Conservation (phyloP, 1,140 invertebrate genomes). For the Cyclina sinensis region DNA sequence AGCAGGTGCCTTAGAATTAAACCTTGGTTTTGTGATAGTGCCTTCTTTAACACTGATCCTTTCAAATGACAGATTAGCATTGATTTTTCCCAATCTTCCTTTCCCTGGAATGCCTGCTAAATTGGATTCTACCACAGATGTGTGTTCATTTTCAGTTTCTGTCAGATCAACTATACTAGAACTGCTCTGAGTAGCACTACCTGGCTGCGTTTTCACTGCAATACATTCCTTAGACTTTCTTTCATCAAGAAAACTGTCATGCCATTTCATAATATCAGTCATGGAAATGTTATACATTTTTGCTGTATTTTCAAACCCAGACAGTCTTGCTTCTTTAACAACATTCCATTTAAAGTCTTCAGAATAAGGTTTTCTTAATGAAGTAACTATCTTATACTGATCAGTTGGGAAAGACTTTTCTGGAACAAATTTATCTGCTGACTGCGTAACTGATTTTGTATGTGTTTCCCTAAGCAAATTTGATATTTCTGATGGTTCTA, state of each 20-base stretch:
- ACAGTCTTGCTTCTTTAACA: conserved; percentile 54
- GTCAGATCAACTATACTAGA: neutral
- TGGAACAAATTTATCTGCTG: neutral
- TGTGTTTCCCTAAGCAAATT: neutral
- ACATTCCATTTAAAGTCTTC: conserved; percentile 44
- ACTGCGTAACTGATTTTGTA: neutral
- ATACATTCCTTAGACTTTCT: neutral
- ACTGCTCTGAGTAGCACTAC: neutral
- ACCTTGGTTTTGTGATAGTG: conserved; percentile 36
- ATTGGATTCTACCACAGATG: neutral
- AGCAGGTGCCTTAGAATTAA: neutral
- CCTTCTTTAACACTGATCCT: conserved; percentile 30
- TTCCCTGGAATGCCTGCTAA: neutral
- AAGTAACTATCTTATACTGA: neutral
- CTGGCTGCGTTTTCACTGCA: neutral
- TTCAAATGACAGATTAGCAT: conserved; percentile 48
- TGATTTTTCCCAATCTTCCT: conserved; percentile 10
- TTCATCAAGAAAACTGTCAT: conserved; percentile 51
- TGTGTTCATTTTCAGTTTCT: neutral
- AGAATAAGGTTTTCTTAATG: neutral
- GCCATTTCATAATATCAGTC: conserved; percentile 61
- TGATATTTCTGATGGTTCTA: neutral
- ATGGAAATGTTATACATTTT: conserved; percentile 56
- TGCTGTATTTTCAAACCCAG: conserved; percentile 59
- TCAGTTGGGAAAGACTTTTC: neutral